Evolutionary conservation across 1,140 invertebrate species (phyloP), one percentile per base, ranked within the genome.

Genomic region (Agrilus planipennis): DNA sequence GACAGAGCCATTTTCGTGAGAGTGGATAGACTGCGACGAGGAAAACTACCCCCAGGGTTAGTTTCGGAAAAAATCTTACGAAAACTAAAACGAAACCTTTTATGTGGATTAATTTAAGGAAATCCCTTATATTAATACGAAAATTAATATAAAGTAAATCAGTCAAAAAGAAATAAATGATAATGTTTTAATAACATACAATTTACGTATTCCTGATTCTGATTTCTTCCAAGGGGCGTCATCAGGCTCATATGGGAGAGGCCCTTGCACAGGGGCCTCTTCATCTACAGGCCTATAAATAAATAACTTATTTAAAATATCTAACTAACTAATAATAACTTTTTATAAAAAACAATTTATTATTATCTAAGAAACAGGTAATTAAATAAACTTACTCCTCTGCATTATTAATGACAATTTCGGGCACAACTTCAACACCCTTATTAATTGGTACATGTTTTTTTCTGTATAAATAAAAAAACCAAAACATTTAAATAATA

Each of bases 221-320:
- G 73, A 75, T 53, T 79, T 77, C 60, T 86, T 89, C 84, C 84
- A 90, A 0, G 86, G 79, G 45, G 94, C 94, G 65, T 98, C 92
- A 51, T 92, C 87, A 11, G 93, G 93, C 63, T 98, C 93, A 42
- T 79, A 83, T 37, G 92, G 92, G 49, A 97, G 75, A 17, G 93
- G 93, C 11, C 93, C 93, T 67, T 96, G 89, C 2, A 97, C 92
- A 16, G 89, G 84, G 20, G 82, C 76, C 54, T 91, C 88, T 27
- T 84, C 80, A 35, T 79, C 78, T 21, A 76, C 70, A 12, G 63
- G 58, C 29, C 67, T 72, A 45, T 20, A 60, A 34, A 14, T 31
- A 6, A 18, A n/a, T n/a, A n/a, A n/a, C n/a, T n/a, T n/a, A n/a
- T n/a, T n/a, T n/a, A n/a, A n/a, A n/a, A n/a, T n/a, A n/a, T n/a